Evolutionary conservation across 2,797 vertebrate genomes (phyloP), one percentile per base, ranked within the genome.

Genomic region (Nannoperca australis): DNA sequence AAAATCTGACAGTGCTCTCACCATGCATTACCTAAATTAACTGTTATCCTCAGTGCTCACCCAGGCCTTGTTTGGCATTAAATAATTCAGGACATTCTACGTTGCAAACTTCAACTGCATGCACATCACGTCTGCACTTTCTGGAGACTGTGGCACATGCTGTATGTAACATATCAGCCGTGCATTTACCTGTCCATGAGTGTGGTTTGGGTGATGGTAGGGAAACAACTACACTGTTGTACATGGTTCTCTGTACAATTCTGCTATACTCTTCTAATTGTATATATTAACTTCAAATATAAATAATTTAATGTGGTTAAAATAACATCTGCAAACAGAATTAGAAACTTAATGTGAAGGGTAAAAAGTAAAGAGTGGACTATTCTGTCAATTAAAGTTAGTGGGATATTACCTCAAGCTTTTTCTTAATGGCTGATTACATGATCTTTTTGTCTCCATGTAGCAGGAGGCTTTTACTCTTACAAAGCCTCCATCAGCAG

Each of bases 31-130:
- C 88, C 83, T 88, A 93, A 94, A 94, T 92, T 81, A 92, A 88
- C 88, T 83, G 83, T 91, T 92, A 91, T 91, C 88, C 86, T 86
- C 85, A 74, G 86, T 32, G 24, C 88, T 91, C 80, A 84, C 82
- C 80, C 77, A 83, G 84, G 82, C 88, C 87, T 93, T 89, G 89
- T 92, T 93, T 90, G 83, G 82, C 89, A 76, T 94, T 93, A 85
- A 93, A 94, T 95, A 91, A 94, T 94, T 94, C 90, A 94, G 70
- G 65, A 85, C 67, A 73, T 81, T 89, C 85, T 89, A 87, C 72
- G 83, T 90, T 86, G 88, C 84, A 89, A 87, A 91, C 81, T 83
- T 76, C 72, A 70, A 82, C 76, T 79, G 89, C 86, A 94, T 92
- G 85, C 92, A 81, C 84, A 71, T 88, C 88, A 91, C 87, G 85